phyloP scores from a whole-genome alignment of 1,140 invertebrate species.

The Heliconius himera region DNA sequence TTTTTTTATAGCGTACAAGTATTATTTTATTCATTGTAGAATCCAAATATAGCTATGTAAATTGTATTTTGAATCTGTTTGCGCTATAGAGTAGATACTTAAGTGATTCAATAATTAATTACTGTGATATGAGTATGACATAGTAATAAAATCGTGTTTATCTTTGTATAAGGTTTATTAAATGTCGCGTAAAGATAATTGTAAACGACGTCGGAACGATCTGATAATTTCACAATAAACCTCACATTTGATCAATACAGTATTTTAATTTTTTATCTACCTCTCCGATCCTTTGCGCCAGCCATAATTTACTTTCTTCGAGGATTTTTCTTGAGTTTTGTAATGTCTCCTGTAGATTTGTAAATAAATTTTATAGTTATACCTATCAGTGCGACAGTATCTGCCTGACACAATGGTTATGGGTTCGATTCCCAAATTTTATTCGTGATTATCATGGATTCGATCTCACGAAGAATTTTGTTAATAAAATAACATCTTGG shows the following conservation, averaged over 20 bases:
- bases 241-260: constrained; percentile 71
- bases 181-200: constrained; percentile 24
- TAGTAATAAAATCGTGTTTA: constrained; percentile 53
- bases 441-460: too few species aligned
- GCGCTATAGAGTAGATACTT: constrained; percentile 43
- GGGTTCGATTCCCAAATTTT: too few species aligned
- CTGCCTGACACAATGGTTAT: too few species aligned
- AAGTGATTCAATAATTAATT: constrained; percentile 51
- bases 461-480: too few species aligned
- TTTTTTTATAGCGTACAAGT: too few species aligned
- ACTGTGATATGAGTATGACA: constrained; percentile 71
- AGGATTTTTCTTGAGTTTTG: constrained; percentile 50
- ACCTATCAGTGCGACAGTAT: not conserved
- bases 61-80: not conserved
- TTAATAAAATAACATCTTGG: too few species aligned
- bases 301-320: constrained; percentile 61
- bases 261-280: constrained; percentile 62
- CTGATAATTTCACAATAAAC: constrained; percentile 51
- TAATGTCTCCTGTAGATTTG: constrained; percentile 47
- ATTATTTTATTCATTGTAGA: not conserved
- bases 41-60: not conserved
- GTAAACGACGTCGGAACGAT: constrained; percentile 38
- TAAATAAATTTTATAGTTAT: not conserved
- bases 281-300: constrained; percentile 53
- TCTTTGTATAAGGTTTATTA: constrained; percentile 33